These are phyloP conservation scores for Acheta domesticus DNA, from an alignment of 2,888 invertebrate genomes.

Conservation along the genomic window DNA sequence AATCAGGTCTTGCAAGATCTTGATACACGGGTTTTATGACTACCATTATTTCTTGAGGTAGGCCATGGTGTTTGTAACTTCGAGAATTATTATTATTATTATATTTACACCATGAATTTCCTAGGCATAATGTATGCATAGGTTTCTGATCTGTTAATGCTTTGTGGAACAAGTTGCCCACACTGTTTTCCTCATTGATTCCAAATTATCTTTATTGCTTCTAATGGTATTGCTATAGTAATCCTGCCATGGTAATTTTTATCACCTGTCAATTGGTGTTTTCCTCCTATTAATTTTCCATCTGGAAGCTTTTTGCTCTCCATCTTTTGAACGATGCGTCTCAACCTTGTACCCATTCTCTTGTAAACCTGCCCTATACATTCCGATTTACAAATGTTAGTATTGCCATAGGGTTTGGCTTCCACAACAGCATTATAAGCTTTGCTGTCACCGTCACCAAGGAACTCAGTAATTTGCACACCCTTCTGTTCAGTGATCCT, in stretches of 20 bases:
- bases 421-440: conserved; percentile 21
- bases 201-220: not conserved
- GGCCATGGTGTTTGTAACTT: not conserved
- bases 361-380: conserved; percentile 31
- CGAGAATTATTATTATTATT: not conserved
- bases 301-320: conserved; percentile 7
- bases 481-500: not conserved
- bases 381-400: conserved; percentile 22
- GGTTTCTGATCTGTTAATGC: conserved; percentile 18
- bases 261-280: conserved; percentile 19
- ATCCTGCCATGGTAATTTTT: not conserved
- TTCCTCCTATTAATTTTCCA: conserved; percentile 24
- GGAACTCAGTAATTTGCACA: not conserved
- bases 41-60: not conserved
- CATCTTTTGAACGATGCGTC: not conserved
- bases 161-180: conserved; percentile 28
- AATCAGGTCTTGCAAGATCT: conserved; percentile 18
- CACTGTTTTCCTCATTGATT: conserved; percentile 21
- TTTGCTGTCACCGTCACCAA: conserved; percentile 30
- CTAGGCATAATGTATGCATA: conserved; percentile 19
- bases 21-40: conserved; percentile 19
- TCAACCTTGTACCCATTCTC: conserved; percentile 28
- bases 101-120: conserved; percentile 27
- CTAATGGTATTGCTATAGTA: conserved; percentile 28
- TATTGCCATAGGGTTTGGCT: not conserved